These are phyloP conservation scores for Loriculus beryllinus DNA, from an alignment of 2,797 vertebrate species.

Conservation along the genomic window DNA sequence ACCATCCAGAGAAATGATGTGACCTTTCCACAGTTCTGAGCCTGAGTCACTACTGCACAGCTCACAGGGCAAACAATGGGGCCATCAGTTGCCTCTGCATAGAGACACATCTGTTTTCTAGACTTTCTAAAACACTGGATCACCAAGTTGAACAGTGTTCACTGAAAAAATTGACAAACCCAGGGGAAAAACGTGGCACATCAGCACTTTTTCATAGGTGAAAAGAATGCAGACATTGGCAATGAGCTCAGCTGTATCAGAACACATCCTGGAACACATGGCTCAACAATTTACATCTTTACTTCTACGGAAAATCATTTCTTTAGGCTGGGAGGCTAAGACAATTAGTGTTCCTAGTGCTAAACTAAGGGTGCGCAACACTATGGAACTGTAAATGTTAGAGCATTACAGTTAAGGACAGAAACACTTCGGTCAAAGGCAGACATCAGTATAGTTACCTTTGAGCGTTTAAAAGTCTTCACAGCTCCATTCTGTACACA, in stretches of 20 bases:
- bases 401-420: neutral
- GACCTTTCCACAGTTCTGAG: neutral
- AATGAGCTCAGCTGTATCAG: neutral
- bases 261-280: neutral
- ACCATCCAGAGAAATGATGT: neutral
- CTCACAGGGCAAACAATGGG: neutral
- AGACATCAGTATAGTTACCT: conserved; percentile 75
- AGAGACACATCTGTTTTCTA: neutral
- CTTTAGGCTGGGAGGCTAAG: neutral
- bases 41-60: neutral
- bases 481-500: conserved; percentile 84
- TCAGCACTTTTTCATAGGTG: neutral
- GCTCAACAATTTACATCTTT: neutral
- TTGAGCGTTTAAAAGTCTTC: conserved; percentile 86
- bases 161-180: neutral
- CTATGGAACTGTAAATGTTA: no score
- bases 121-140: neutral
- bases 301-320: neutral
- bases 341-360: neutral
- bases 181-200: neutral
- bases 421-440: neutral
- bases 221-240: neutral
- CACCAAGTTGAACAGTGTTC: neutral
- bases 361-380: neutral
- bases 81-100: neutral